A percentile compares a stretch with the other conserved stretches of the same genome.
These are phyloP conservation scores for Belgica antarctica DNA, from an alignment of 2,888 invertebrate species.

Conservation along the genomic window DNA sequence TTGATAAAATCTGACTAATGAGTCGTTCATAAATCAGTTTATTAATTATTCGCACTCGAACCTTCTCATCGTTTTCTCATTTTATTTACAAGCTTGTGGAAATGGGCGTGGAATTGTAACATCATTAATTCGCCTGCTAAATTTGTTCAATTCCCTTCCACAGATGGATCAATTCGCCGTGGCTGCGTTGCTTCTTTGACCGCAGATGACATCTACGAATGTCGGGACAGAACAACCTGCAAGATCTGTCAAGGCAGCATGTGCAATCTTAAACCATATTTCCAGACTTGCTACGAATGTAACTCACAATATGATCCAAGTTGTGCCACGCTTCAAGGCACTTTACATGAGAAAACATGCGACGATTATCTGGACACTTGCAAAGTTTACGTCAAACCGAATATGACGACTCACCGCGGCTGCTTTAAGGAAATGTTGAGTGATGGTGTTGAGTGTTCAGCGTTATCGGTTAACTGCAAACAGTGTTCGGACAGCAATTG, in stretches of 20 bases:
- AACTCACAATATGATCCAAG: conserved; percentile 12
- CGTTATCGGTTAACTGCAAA: conserved; percentile 14
- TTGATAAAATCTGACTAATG: no score
- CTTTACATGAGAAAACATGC: background rate
- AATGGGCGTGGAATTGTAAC: no score
- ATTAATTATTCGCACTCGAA: no score
- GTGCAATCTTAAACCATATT: conserved; percentile 19
- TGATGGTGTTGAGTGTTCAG: background rate
- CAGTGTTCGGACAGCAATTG: conserved; percentile 19
- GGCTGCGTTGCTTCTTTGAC: conserved; percentile 4
- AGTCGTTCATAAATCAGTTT: no score
- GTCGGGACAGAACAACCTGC: background rate
- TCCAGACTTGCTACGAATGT: conserved; percentile 14
- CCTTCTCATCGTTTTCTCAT: no score
- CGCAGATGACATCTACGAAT: background rate
- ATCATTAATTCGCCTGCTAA: no score
- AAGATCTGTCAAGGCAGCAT: conserved; percentile 25
- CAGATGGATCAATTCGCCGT: conserved; percentile 1
- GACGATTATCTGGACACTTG: conserved; percentile 25
- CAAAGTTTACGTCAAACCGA: conserved; percentile 34
- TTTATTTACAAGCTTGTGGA: no score
- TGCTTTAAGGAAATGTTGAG: conserved; percentile 5
- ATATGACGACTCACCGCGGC: conserved; percentile 31
- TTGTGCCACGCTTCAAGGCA: conserved; percentile 12
- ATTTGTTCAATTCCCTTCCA: background rate